Evolutionary conservation across 2,888 invertebrate species (phyloP).

Genomic region (Suillia variegata): DNA sequence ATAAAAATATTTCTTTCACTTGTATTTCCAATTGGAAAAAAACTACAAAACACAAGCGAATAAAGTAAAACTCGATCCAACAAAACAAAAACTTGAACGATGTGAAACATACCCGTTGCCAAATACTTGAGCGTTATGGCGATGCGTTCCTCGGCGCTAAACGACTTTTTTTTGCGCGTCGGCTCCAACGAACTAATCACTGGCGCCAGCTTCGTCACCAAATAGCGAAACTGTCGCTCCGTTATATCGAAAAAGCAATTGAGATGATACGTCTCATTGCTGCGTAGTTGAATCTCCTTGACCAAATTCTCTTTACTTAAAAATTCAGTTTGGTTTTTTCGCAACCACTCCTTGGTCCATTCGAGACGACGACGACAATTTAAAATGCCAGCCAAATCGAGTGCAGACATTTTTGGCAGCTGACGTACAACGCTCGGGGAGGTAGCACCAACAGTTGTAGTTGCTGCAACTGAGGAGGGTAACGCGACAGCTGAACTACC

Average conservation of each 20-base stretch:
- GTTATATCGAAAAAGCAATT: conserved; percentile 58
- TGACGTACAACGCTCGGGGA: conserved; percentile 15
- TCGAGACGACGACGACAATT: conserved; percentile 54
- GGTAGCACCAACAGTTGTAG: background rate
- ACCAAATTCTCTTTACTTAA: conserved; percentile 55
- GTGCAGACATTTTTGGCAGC: conserved; percentile 45
- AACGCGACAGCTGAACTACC: conserved; percentile 3
- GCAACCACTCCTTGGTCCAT: conserved; percentile 58
- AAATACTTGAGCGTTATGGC: conserved; percentile 59
- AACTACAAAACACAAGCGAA: too few species aligned
- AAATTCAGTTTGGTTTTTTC: conserved; percentile 55
- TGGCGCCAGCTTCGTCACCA: conserved; percentile 55
- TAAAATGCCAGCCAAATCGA: conserved; percentile 54
- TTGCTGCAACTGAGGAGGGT: background rate
- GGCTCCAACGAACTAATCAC: conserved; percentile 57
- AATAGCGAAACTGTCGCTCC: conserved; percentile 56
- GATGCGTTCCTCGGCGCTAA: conserved; percentile 57
- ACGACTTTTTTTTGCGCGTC: conserved; percentile 56
- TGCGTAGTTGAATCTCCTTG: conserved; percentile 54
- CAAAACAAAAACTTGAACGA: background rate
- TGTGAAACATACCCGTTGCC: conserved; percentile 52
- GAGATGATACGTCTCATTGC: conserved; percentile 56
- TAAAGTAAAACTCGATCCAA: too few species aligned
- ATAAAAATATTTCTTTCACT: too few species aligned
- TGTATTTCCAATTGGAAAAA: too few species aligned